Conservation (phyloP, 2,113 vertebrate species). For the Sinocyclocheilus anophthalmus region DNA sequence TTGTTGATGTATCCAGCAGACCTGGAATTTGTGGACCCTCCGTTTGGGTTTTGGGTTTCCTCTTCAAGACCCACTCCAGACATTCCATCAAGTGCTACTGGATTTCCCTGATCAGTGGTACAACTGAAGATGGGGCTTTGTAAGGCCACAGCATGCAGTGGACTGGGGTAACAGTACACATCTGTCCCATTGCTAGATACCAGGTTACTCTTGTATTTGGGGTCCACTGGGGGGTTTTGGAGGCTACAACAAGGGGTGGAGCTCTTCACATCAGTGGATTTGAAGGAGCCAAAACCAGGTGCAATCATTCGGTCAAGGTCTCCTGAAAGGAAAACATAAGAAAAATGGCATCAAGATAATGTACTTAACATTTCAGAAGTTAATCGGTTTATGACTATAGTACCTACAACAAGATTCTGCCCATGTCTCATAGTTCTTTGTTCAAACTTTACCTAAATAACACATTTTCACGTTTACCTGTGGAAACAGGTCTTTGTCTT, state of each 20-base stretch:
- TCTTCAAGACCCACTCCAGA: neutral
- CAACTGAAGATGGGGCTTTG: constrained; percentile 89
- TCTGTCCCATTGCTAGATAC: constrained; percentile 83
- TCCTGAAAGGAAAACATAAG: constrained; percentile 73
- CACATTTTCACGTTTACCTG: constrained; percentile 76
- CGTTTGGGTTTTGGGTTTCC: constrained; percentile 54
- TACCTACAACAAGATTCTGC: neutral
- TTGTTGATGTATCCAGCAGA: constrained; percentile 81
- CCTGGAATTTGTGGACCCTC: constrained; percentile 61
- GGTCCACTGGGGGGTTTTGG: constrained; percentile 68
- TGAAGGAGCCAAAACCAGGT: constrained; percentile 67
- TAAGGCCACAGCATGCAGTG: constrained; percentile 91
- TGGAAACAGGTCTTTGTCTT: constrained; percentile 87
- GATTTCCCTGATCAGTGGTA: constrained; percentile 56
- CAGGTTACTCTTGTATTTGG: constrained; percentile 85
- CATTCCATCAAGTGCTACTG: constrained; percentile 45
- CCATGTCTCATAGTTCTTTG: neutral
- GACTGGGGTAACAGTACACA: constrained; percentile 90
- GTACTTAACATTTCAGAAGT: constrained; percentile 34
- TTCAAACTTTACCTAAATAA: neutral
- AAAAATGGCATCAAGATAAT: constrained; percentile 38
- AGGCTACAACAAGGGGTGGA: constrained; percentile 58
- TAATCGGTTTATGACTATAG: neutral
- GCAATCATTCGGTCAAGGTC: constrained; percentile 83
- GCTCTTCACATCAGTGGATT: constrained; percentile 66